Evolutionary conservation across 2,797 vertebrate genomes (phyloP), one percentile per base, ranked within the genome.

Genomic region (Anniella stebbinsi): DNA sequence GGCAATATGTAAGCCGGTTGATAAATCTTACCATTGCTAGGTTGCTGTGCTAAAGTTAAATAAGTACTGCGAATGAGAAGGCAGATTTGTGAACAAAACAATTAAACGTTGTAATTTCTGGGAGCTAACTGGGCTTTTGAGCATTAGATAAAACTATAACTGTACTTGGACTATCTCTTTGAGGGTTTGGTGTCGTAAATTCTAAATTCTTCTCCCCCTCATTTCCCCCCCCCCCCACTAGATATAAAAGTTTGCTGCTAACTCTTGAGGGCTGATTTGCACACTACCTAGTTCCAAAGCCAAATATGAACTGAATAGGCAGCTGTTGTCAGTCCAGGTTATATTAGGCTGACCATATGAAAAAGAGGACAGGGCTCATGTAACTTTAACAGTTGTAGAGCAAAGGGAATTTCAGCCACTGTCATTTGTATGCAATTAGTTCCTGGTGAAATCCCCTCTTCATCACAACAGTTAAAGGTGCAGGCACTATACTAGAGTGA

Each of bases 11-110:
- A 72, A 88, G 28, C 11, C 86, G 13, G 67, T 82, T 66, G 63
- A 83, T 30, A 36, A 36, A 18, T 66, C 23, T 21, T 78, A 12
- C 2, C 75, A 38, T 36, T 89, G 87, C 66, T 41, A 57, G 28
- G 41, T 73, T 90, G n/a, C 25, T 84, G 45, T 77, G 23, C 63
- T 57, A 18, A 30, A 88, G 3, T n/a, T 90, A 41, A 57, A 85
- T 1, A 0, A 41, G 13, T 63, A 54, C 30, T 77, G 38, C 15
- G 63, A 30, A 63, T 12, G 21, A 70, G 73, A 76, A 63, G 12
- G 28, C 45, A 76, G 60, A 84, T 72, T 69, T 63, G 17, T 51
- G 33, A 70, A 23, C 66, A 33, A 57, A 33, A 15, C 60, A 10
- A 57, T 18, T 38, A 38, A 38, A 17, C 57, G 1, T 6, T 70